Conservation (phyloP, 2,113 vertebrate genomes). For the Anhinga rufa region DNA sequence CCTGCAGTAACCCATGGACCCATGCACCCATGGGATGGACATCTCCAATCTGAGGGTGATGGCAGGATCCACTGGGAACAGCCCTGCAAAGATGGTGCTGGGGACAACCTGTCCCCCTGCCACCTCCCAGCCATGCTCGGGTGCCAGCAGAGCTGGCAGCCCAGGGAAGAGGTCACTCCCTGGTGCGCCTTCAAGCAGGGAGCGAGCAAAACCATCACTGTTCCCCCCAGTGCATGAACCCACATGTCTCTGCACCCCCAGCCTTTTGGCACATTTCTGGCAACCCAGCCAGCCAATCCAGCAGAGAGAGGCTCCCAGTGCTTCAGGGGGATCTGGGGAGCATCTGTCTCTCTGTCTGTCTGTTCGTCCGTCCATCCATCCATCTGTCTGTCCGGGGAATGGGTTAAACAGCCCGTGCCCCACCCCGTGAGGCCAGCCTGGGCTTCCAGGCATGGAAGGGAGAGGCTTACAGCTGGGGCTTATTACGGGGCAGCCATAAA, state of each 20-base stretch:
- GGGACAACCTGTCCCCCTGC: background rate
- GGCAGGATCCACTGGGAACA: background rate
- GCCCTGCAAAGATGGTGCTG: background rate
- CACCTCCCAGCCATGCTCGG: accelerated
- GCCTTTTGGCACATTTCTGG: background rate
- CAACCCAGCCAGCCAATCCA: background rate
- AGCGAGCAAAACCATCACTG: accelerated
- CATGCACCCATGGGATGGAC: accelerated
- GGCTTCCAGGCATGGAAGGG: constrained; percentile 45
- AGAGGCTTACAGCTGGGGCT: constrained; percentile 56
- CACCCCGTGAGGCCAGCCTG: background rate
- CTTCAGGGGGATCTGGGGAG: background rate
- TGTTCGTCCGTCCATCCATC: background rate
- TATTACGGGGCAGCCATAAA: constrained; percentile 40
- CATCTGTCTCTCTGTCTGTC: background rate
- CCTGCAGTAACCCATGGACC: background rate
- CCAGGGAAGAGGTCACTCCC: background rate
- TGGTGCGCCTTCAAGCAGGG: accelerated
- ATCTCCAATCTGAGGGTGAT: background rate
- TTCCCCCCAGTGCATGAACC: accelerated
- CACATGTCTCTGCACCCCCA: accelerated
- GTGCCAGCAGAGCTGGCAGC: background rate
- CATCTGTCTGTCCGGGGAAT: background rate
- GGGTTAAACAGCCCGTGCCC: constrained; percentile 1
- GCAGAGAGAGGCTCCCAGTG: background rate